phyloP scores from a whole-genome alignment of 2,113 vertebrate genomes.

The Aepyceros melampus region DNA sequence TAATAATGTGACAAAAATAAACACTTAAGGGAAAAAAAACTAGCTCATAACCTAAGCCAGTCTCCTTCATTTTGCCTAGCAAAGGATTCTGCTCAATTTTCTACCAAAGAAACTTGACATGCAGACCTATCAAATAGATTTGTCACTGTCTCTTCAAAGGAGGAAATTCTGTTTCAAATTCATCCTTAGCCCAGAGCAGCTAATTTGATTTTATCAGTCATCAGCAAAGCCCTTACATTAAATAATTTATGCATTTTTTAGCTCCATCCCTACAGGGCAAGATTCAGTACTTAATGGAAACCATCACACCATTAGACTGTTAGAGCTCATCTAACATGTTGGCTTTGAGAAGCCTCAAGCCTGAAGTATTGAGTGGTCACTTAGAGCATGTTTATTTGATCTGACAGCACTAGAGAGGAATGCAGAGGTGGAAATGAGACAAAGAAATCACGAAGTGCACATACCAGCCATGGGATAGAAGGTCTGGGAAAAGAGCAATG shows the following conservation, averaged over 20 bases:
- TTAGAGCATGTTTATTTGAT: slow-evolving; percentile 16
- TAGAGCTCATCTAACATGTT: not conserved
- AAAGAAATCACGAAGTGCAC: not conserved
- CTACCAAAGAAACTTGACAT: slow-evolving; percentile 5
- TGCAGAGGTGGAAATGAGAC: not conserved
- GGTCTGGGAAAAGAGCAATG: not conserved
- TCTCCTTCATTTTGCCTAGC: slow-evolving; percentile 38
- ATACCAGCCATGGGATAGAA: not conserved
- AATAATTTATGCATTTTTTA: slow-evolving; percentile 75
- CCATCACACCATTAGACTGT: slow-evolving; percentile 31
- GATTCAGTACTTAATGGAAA: slow-evolving; percentile 74
- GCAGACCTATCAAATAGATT: slow-evolving; percentile 61
- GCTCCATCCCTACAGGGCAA: slow-evolving; percentile 58
- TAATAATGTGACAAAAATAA: slow-evolving; percentile 56
- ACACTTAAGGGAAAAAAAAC: slow-evolving; percentile 20
- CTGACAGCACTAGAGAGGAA: slow-evolving; percentile 23
- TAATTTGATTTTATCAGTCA: slow-evolving; percentile 73
- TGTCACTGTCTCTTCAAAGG: slow-evolving; percentile 58
- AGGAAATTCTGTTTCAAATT: slow-evolving; percentile 68
- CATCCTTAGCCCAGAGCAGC: slow-evolving; percentile 57
- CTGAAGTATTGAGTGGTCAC: not conserved
- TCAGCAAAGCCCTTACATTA: slow-evolving; percentile 68
- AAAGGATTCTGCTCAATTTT: slow-evolving; percentile 56
- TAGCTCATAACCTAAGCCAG: slow-evolving; percentile 50
- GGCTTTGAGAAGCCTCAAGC: slow-evolving; percentile 41